Evolutionary conservation across 1,140 invertebrate genomes (phyloP), one percentile per base, ranked within the genome.

Genomic region (Venturia canescens): DNA sequence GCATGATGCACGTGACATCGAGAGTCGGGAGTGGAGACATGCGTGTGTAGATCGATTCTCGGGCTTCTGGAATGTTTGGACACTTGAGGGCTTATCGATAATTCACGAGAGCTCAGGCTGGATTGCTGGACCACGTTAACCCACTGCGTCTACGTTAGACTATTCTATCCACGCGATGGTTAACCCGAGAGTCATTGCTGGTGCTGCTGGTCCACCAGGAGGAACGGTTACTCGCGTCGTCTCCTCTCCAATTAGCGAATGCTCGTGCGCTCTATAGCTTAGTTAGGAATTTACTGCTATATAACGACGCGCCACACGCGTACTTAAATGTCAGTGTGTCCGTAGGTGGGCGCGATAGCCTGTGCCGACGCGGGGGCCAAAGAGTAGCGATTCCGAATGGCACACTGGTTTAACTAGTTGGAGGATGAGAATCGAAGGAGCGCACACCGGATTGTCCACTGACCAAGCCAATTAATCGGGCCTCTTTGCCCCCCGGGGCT

Each of bases 1-100:
- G 57, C 18, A 60, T 23, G 26, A 29, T 16, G 27, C 63, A 29
- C 23, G 63, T 29, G 26, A n/a, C n/a, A n/a, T 13, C 63, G 23
- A 66, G 11, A 66, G 23, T 29, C 11, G 63, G 27, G 63, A 66
- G 6, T 11, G 11, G 26, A 15, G 16, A 66, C 23, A 66, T 26
- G 27, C 23, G 1, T n/a, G 3, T 29, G 29, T 66, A 29, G 11
- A 66, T 29, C 26, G 23, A 66, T 29, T 13, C 63, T 26, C 27
- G 5, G 29, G 23, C 29, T 26, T 66, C 63, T 66, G 26, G 63
- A 34, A 29, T 15, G 16, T 23, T 66, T 60, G 72, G 16, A 23
- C 48, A 77, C 75, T 38, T 66, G 77, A 75, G 82, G 66, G 80
- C 78, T 84, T 84, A 84, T 84, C 84, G 84, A 84, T 83, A 84